Base-by-base conservation (phyloP, 2,113 vertebrate genomes). In the Muntiacus reevesi region DNA sequence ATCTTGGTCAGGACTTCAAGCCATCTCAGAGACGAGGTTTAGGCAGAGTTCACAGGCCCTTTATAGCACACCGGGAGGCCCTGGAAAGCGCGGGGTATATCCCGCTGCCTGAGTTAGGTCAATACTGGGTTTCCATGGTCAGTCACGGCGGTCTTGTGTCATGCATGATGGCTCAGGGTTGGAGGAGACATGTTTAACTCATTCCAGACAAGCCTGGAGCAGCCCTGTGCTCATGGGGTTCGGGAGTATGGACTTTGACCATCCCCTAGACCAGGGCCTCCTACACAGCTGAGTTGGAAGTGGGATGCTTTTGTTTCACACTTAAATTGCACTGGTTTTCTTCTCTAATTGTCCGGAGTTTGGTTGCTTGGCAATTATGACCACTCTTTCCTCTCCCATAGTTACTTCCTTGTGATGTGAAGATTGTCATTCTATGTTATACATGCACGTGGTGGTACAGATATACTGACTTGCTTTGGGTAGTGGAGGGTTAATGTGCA, bases 391-490 rank as follows among this genome's bases (percentile, higher is more conserved):
- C 62, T 67, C 15, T 25, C 28, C 50, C 12, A 2, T 12, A 14
- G 27, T 64, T 9, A 1, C 36, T 14, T 54, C 14, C 43, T 57
- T 5, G 21, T n/a, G 45, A 21, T 7, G 2, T 43, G 52, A 19
- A 52, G 45, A 28, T 76, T 36, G 7, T 40, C 54, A 3, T 62
- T 50, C 76, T 45, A 0, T 15, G 47, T 94, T 47, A 1, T 7
- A 27, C 1, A 4, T 3, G 7, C 6, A 6, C 16, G 1, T 2
- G 30, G 40, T 11, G 2, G 3, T 3, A 14, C 3, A 1, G 1
- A 14, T 5, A 0, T 10, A 30, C 55, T 25, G 21, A 5, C 47
- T 28, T 27, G 64, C 33, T 8, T 40, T 54, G 9, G 45, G 28
- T n/a, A 52, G 54, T 23, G 19, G 2, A 2, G 52, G 0, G 25